These are phyloP conservation scores for Argyresthia albistria DNA, from an alignment of 2,888 invertebrate species.

Conservation along the genomic window DNA sequence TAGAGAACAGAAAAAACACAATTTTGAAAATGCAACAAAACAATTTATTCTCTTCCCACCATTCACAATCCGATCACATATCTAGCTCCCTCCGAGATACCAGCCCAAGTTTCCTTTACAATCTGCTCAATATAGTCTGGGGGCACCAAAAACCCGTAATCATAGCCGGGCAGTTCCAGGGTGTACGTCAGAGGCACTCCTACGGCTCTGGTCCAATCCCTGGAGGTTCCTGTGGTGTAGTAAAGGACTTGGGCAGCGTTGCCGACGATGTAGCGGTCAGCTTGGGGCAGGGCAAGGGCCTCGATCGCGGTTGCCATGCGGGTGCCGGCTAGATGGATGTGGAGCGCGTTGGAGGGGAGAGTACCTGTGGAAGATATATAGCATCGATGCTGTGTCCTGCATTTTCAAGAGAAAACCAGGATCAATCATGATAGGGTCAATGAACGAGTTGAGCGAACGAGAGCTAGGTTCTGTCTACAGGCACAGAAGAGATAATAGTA, in stretches of 20 bases:
- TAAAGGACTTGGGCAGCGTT: slow-evolving; percentile 71
- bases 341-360: slow-evolving; percentile 63
- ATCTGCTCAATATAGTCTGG: slow-evolving; percentile 66
- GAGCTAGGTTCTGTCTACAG: no score
- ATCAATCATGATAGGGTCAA: no score
- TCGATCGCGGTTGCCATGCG: slow-evolving; percentile 57
- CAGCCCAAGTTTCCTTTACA: slow-evolving; percentile 75
- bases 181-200: slow-evolving; percentile 76
- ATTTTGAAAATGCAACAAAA: no score
- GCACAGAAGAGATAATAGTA: no score
- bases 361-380: slow-evolving; percentile 15
- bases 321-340: slow-evolving; percentile 51
- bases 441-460: no score
- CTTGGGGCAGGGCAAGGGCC: slow-evolving; percentile 41
- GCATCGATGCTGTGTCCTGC: no score
- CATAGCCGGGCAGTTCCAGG: slow-evolving; percentile 76
- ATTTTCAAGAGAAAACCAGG: no score
- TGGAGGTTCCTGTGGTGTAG: slow-evolving; percentile 76
- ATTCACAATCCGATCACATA: slow-evolving; percentile 22
- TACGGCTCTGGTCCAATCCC: slow-evolving; percentile 76
- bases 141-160: slow-evolving; percentile 69
- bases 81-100: slow-evolving; percentile 51
- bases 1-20: no score
- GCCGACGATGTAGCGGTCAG: slow-evolving; percentile 64
- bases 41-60: not conserved